Evolutionary conservation across 2,113 vertebrate genomes (phyloP), one percentile per base, ranked within the genome.

Genomic region (Eptesicus fuscus): DNA sequence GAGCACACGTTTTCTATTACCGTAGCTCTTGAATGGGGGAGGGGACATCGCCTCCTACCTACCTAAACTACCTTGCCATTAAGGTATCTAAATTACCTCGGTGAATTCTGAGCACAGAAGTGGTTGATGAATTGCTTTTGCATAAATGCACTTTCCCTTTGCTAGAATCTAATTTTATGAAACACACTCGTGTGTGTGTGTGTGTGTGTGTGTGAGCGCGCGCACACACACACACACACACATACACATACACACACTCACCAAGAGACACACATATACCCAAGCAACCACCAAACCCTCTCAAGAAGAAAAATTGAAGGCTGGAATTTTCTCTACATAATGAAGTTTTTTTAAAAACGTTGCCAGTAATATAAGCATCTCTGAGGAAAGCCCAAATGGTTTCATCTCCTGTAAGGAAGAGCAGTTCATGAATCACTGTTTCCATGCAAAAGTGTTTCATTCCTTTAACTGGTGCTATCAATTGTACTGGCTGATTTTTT

Each of bases 111-210:
- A 98, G 98, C 98, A 98, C 98, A 98, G 98, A 98, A 98, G 98
- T 98, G 97, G 98, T 98, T 98, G 98, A 99, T 99, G 97, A 98
- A 99, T 99, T 98, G 98, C 98, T 98, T 98, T 98, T 99, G 98
- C 98, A 98, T 99, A 99, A 98, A 98, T 98, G 98, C 96, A 97
- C 98, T 98, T 98, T 98, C 96, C 97, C 92, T 98, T 98, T 98
- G 96, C 98, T 98, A 95, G 98, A 98, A 98, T 96, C 97, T 98
- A 98, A 98, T 99, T 98, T 98, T 98, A 98, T 93, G 95, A 97
- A 98, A 96, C 94, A 96, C 92, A 80, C 82, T 37, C 0, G 17
- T 44, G 74, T 74, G 86, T 71, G 96, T 96, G 47, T 4, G 92
- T 51, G 49, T 44, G 42, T 47, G 47, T 53, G 51, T 53, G 51